Evolutionary conservation across 2,113 vertebrate species (phyloP).

Genomic region (Misgurnus anguillicaudatus): DNA sequence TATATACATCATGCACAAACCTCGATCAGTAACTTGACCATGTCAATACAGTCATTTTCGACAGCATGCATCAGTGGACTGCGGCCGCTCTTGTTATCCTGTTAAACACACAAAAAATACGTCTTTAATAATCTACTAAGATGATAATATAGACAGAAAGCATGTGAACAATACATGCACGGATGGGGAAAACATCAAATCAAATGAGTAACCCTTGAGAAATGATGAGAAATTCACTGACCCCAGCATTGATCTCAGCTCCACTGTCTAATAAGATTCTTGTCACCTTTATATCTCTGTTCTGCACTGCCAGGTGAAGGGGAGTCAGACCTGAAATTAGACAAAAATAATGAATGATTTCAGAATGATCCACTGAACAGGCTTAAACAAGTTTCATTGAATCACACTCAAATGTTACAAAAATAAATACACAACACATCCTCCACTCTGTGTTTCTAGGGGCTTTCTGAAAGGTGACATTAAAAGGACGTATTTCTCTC

Average conservation of each 20-base stretch:
- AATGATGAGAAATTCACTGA: slow-evolving; percentile 62
- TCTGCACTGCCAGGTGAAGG: slow-evolving; percentile 82
- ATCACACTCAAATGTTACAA: not conserved
- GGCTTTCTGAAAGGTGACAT: slow-evolving; percentile 47
- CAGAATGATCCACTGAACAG: not conserved
- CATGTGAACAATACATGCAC: too few species aligned
- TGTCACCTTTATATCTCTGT: slow-evolving; percentile 66
- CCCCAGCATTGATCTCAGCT: slow-evolving; percentile 84
- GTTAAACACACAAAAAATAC: slow-evolving; percentile 22
- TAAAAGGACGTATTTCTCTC: slow-evolving; percentile 28
- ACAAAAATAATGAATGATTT: slow-evolving; percentile 8
- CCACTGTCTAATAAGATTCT: slow-evolving; percentile 76
- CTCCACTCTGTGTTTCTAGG: slow-evolving; percentile 41
- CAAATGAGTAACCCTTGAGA: not conserved
- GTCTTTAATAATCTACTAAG: slow-evolving; percentile 6
- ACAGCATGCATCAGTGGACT: slow-evolving; percentile 86
- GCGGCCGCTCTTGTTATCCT: slow-evolving; percentile 89
- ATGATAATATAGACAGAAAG: too few species aligned
- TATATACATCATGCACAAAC: not conserved
- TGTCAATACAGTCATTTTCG: slow-evolving; percentile 78
- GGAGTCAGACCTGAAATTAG: slow-evolving; percentile 79
- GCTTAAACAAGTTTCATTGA: not conserved
- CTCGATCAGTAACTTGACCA: slow-evolving; percentile 86
- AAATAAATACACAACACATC: not conserved
- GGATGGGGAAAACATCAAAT: not conserved